Percentiles rank a stretch among this genome's conserved stretches.
phyloP scores from a whole-genome alignment of 2,888 invertebrate genomes.

The Calameuta filiformis region DNA sequence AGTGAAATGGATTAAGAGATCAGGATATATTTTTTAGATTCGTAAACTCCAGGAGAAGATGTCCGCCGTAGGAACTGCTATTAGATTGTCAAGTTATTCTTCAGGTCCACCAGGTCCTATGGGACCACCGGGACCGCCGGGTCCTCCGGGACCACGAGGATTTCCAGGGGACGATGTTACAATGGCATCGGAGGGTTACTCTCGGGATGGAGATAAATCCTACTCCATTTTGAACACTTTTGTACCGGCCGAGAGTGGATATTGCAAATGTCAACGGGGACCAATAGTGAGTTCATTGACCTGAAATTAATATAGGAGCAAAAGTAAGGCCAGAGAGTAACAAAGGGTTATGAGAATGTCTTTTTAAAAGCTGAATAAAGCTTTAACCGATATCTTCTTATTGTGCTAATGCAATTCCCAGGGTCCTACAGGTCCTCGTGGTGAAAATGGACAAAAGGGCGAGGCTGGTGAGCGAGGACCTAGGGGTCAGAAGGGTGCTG shows the following conservation, averaged over 20 bases:
- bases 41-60: slow-evolving; percentile 60
- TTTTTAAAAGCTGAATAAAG: not conserved
- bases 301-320: not conserved
- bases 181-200: slow-evolving; percentile 17
- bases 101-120: slow-evolving; percentile 69
- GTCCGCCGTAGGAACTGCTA: slow-evolving; percentile 68
- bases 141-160: slow-evolving; percentile 65
- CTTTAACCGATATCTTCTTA: not conserved
- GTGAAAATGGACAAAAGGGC: slow-evolving; percentile 73
- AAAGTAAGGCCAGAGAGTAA: not conserved
- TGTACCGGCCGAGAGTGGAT: slow-evolving; percentile 71
- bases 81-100: slow-evolving; percentile 68
- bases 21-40: slow-evolving; percentile 15
- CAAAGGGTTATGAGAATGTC: not conserved
- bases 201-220: slow-evolving; percentile 63
- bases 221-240: slow-evolving; percentile 72
- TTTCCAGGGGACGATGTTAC: slow-evolving; percentile 55
- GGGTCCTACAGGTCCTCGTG: slow-evolving; percentile 74
- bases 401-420: slow-evolving; percentile 41
- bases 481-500: slow-evolving; percentile 72
- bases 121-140: slow-evolving; percentile 67
- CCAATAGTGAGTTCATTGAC: slow-evolving; percentile 68
- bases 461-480: slow-evolving; percentile 71
- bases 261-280: slow-evolving; percentile 75
- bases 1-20: not conserved